Conservation (phyloP, 2,888 invertebrate genomes). For the Drosophila longiperda region DNA sequence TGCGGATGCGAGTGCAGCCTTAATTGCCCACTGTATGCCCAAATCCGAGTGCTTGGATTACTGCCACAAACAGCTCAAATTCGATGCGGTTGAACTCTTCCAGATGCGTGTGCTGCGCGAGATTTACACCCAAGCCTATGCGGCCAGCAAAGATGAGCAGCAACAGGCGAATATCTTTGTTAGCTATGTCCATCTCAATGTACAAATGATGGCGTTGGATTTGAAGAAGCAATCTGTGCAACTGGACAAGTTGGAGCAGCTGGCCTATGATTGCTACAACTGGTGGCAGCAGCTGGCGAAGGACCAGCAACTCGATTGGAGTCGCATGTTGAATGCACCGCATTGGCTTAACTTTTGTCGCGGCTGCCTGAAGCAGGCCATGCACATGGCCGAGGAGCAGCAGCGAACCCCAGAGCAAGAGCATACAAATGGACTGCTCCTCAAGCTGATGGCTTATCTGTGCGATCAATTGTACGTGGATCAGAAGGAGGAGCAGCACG, state of each 20-base stretch:
- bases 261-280: slow-evolving; percentile 83
- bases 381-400: slow-evolving; percentile 85
- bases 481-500: slow-evolving; percentile 62
- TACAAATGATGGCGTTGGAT: slow-evolving; percentile 86
- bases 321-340: slow-evolving; percentile 83
- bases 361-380: slow-evolving; percentile 88
- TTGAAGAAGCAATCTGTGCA: slow-evolving; percentile 85
- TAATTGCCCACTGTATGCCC: slow-evolving; percentile 88
- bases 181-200: slow-evolving; percentile 86
- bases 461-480: slow-evolving; percentile 87
- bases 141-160: slow-evolving; percentile 70
- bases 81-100: slow-evolving; percentile 87
- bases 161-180: slow-evolving; percentile 86
- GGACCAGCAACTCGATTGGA: slow-evolving; percentile 57
- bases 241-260: slow-evolving; percentile 84
- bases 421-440: slow-evolving; percentile 85
- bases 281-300: slow-evolving; percentile 58
- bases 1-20: slow-evolving; percentile 86
- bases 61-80: slow-evolving; percentile 88
- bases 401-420: slow-evolving; percentile 49
- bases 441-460: slow-evolving; percentile 87
- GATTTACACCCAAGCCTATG: slow-evolving; percentile 86
- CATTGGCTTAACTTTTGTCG: slow-evolving; percentile 88
- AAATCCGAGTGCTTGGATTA: slow-evolving; percentile 86
- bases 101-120: slow-evolving; percentile 87